Evolutionary conservation across 2,113 vertebrate species (phyloP).

Genomic region (Junco hyemalis): DNA sequence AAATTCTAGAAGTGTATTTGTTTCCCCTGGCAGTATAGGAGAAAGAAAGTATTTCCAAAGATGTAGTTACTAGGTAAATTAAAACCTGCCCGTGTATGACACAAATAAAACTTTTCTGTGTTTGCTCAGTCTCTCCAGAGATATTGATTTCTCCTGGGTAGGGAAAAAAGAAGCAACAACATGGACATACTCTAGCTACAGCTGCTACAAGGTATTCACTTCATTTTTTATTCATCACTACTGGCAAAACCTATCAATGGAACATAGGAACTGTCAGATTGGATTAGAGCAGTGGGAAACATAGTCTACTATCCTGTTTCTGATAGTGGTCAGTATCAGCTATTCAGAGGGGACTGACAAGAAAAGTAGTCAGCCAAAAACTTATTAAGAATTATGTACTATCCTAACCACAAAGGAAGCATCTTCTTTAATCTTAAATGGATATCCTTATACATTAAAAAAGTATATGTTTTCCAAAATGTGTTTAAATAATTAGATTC

Average conservation of each 20-base stretch:
- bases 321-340: conserved; percentile 41
- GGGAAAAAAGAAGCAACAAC: conserved; percentile 18
- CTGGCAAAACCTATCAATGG: conserved; percentile 38
- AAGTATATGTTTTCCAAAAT: not conserved
- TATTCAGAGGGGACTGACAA: conserved; percentile 3
- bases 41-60: conserved; percentile 11
- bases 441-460: not conserved
- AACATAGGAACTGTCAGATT: conserved; percentile 41
- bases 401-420: not conserved
- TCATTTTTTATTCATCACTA: conserved; percentile 54
- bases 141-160: conserved; percentile 15
- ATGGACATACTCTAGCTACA: not conserved
- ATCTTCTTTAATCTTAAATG: not conserved
- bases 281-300: conserved; percentile 26
- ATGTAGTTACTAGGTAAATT: not conserved
- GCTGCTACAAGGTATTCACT: conserved; percentile 30
- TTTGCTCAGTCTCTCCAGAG: conserved; percentile 25
- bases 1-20: conserved; percentile 18
- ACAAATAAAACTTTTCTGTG: conserved; percentile 19
- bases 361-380: not conserved
- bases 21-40: conserved; percentile 4
- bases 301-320: not conserved
- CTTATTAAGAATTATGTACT: not conserved
- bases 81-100: not conserved
- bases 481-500: not conserved